phyloP scores from a whole-genome alignment of 2,888 invertebrate genomes.

The Muschampia plurimacula region DNA sequence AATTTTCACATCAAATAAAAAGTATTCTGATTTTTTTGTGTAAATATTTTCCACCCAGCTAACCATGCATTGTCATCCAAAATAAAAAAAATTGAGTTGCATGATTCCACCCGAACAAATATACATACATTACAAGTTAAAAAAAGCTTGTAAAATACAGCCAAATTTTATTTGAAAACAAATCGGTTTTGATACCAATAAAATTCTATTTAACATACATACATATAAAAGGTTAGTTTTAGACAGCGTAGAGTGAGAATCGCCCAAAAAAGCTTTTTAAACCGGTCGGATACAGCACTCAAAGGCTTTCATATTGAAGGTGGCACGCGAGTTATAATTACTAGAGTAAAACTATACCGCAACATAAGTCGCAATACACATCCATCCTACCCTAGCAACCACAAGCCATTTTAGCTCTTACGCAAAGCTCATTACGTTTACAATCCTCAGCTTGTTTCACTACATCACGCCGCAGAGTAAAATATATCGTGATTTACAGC shows the following conservation, averaged over 20 bases:
- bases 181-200: no score
- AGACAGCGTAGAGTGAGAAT: background rate
- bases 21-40: no score
- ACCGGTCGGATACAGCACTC: background rate
- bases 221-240: background rate
- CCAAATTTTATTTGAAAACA: no score
- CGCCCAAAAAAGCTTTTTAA: background rate
- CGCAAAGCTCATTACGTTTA: background rate
- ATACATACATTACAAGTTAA: no score
- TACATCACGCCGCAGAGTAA: background rate
- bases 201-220: no score
- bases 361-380: conserved; percentile 8
- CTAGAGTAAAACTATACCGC: conserved; percentile 25
- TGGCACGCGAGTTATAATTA: conserved; percentile 27
- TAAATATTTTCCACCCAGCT: no score
- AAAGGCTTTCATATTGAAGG: conserved; percentile 23
- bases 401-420: conserved; percentile 12
- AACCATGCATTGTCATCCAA: no score
- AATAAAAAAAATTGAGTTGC: no score
- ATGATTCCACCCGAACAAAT: no score
- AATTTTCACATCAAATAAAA: no score
- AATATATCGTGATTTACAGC: conserved; percentile 30
- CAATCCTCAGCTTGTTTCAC: background rate
- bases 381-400: background rate
- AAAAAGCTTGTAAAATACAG: no score